Conservation (phyloP, 2,888 invertebrate genomes). For the Orthosia incerta region DNA sequence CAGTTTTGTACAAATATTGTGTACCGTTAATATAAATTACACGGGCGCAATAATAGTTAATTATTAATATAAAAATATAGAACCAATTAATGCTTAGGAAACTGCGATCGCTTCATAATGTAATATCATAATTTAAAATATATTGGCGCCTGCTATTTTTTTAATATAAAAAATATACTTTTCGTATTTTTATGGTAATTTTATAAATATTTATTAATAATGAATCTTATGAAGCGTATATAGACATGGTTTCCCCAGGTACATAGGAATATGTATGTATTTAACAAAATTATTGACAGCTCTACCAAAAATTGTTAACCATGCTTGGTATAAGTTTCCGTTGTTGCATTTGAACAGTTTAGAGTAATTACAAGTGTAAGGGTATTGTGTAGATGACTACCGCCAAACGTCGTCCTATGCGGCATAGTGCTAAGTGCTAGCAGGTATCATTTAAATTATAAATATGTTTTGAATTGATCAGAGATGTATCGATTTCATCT, state of each 20-base stretch:
- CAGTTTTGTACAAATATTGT: slow-evolving; percentile 45
- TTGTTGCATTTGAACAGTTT: slow-evolving; percentile 63
- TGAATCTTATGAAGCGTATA: slow-evolving; percentile 41
- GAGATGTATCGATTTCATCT: slow-evolving; percentile 47
- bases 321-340: slow-evolving; percentile 68
- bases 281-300: slow-evolving; percentile 68
- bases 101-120: slow-evolving; percentile 47
- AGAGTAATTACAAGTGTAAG: slow-evolving; percentile 59
- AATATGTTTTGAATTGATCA: slow-evolving; percentile 28
- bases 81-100: slow-evolving; percentile 55
- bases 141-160: slow-evolving; percentile 39
- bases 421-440: slow-evolving; percentile 48
- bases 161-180: slow-evolving; percentile 16
- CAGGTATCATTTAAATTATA: slow-evolving; percentile 26
- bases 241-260: slow-evolving; percentile 39
- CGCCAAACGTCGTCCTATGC: slow-evolving; percentile 61
- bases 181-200: slow-evolving; percentile 27
- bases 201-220: slow-evolving; percentile 42
- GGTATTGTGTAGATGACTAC: slow-evolving; percentile 59
- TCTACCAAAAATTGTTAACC: slow-evolving; percentile 73
- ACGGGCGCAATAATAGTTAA: slow-evolving; percentile 54
- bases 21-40: slow-evolving; percentile 36
- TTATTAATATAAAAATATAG: slow-evolving; percentile 34
- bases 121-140: slow-evolving; percentile 18
- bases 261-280: slow-evolving; percentile 62